Evolutionary conservation across 2,888 invertebrate genomes (phyloP).

Genomic region (Lasioglossum zephyrum): DNA sequence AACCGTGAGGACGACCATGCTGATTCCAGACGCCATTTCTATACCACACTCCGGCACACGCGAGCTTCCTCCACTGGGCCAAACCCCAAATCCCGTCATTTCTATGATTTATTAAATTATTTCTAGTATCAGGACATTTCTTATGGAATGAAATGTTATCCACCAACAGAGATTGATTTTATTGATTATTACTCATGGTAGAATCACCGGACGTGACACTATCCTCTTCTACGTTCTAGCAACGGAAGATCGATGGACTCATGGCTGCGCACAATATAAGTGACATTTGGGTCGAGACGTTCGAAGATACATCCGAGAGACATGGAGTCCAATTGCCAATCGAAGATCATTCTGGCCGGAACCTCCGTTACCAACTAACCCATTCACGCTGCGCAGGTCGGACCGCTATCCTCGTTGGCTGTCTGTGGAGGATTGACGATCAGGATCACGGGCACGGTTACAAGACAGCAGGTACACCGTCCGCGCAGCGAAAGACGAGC

Average conservation of each 20-base stretch:
- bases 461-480: constrained; percentile 34
- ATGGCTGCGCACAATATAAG: background rate
- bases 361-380: constrained; percentile 4
- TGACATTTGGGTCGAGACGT: background rate
- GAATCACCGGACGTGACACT: background rate
- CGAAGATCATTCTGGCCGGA: background rate
- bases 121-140: no score
- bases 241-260: background rate
- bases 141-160: no score
- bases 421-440: constrained; percentile 39
- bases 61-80: background rate
- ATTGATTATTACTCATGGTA: no score
- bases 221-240: background rate
- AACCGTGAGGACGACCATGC: constrained; percentile 25
- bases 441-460: constrained; percentile 19
- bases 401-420: background rate
- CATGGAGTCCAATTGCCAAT: background rate
- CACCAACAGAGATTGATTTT: no score
- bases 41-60: background rate
- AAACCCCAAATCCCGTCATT: background rate
- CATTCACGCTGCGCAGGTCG: background rate
- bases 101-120: background rate
- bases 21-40: constrained; percentile 50
- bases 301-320: background rate
- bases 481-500: constrained; percentile 54